Evolutionary conservation across 2,888 invertebrate genomes (phyloP), one percentile per base, ranked within the genome.

Genomic region (Esperia sulphurella): DNA sequence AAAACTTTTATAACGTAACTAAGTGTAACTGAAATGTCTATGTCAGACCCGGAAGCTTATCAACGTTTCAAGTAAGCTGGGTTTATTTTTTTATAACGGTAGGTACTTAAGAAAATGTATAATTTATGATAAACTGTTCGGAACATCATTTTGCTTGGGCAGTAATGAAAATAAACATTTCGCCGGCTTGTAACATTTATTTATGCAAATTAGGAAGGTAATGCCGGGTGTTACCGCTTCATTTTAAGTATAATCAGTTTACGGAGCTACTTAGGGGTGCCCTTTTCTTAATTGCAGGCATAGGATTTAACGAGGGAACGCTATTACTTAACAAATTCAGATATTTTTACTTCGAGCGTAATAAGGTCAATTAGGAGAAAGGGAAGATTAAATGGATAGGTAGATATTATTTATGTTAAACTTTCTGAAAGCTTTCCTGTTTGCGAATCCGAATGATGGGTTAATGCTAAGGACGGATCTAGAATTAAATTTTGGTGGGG

Each of bases 171-270:
- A 73, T 68, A 73, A 73, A 71, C 69, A 70, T 68, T 68, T 62
- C 52, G 13, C 30, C 31, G n/a, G 55, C 52, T 53, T 71, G 63
- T 69, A 75, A 73, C 68, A 68, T 76, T 81, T 76, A 79, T 76
- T 79, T 77, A 81, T 81, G 77, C 65, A 76, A 82, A 83, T 78
- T 59, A 66, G 57, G 61, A 56, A 69, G 66, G 68, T 75, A 74
- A 75, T 71, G 71, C 68, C 62, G 72, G 74, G 71, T 74, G 72
- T 79, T 79, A 80, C 78, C 73, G 77, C 77, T 79, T 79, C 73
- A 81, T 79, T 83, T 71, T 70, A 70, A 76, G 73, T 70, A 77
- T 78, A 78, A 81, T 78, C 79, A 80, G 75, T 79, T 80, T 71
- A 71, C 67, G 59, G 68, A 63, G 63, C 67, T 63, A 65, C 68